Conservation (phyloP, 2,888 invertebrate genomes). For the Drosophila meridiana region DNA sequence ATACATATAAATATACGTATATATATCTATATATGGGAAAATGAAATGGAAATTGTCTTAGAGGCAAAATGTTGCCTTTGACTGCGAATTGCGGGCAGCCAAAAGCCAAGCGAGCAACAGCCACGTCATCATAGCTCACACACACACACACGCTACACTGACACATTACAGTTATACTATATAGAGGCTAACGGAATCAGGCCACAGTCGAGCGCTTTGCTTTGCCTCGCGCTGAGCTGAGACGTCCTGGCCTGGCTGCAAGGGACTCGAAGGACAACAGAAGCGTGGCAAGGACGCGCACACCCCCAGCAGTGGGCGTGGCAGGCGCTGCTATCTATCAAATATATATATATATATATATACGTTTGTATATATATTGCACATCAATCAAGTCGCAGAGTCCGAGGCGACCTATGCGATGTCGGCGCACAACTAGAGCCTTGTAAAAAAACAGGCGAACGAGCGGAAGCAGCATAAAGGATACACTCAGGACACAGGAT, state of each 20-base stretch:
- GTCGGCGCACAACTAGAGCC: constrained; percentile 19
- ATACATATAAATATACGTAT: background rate
- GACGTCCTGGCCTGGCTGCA: constrained; percentile 13
- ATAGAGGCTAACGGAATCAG: constrained; percentile 37
- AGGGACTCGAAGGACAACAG: constrained; percentile 16
- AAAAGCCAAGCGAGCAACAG: constrained; percentile 26
- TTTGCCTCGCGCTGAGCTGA: constrained; percentile 21
- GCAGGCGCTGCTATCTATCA: constrained; percentile 35
- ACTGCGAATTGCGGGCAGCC: constrained; percentile 46
- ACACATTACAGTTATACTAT: constrained; percentile 8
- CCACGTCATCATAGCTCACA: constrained; percentile 44
- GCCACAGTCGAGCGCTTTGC: constrained; percentile 35
- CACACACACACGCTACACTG: constrained; percentile 23
- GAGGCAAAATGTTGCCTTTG: constrained; percentile 43
- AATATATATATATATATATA: background rate
- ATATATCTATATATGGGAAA: constrained; percentile 17
- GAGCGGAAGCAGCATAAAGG: constrained; percentile 21
- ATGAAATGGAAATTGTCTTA: constrained; percentile 29
- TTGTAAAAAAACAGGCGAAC: constrained; percentile 24
- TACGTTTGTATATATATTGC: constrained; percentile 7
- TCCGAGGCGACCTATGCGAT: background rate
- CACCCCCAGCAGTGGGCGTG: constrained; percentile 41
- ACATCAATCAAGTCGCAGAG: constrained; percentile 60
- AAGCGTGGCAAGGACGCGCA: constrained; percentile 36
- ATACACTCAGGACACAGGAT: constrained; percentile 26